Percentiles rank a stretch among this genome's conserved stretches.
Evolutionary conservation across 1,140 invertebrate genomes (phyloP).

Genomic region (Teleogryllus occipitalis): DNA sequence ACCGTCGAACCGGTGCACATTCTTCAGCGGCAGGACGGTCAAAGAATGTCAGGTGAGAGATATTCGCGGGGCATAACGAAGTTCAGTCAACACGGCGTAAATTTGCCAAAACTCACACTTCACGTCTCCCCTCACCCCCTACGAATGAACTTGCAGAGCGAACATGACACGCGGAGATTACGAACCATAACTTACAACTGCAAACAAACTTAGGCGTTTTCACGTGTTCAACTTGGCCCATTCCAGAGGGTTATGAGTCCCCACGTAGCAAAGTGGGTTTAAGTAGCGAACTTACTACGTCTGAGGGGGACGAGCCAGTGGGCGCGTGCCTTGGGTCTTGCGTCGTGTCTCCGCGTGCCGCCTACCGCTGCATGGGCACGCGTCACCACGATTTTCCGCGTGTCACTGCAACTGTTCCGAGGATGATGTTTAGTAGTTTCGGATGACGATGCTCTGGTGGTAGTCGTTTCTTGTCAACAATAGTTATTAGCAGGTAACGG

Average conservation of each 20-base stretch:
- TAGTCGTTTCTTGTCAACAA: no score
- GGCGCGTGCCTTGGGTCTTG: background rate
- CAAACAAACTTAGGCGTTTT: background rate
- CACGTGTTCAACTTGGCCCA: background rate
- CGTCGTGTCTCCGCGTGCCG: no score
- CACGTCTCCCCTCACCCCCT: background rate
- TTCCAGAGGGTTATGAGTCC: background rate
- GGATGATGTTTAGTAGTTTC: no score
- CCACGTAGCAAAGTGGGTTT: slow-evolving; percentile 3
- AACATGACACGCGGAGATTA: background rate
- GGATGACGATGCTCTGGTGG: no score
- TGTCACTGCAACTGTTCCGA: no score
- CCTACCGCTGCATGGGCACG: no score
- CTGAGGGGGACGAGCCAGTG: background rate
- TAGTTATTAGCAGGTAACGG: no score
- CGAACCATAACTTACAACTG: slow-evolving; percentile 4
- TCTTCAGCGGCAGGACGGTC: background rate
- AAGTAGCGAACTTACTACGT: background rate
- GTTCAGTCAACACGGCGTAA: background rate
- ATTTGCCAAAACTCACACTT: background rate
- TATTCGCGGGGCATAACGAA: background rate
- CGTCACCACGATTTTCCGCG: no score
- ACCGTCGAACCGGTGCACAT: background rate
- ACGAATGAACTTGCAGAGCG: background rate
- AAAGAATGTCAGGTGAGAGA: background rate